These are phyloP conservation scores for Tetheella fluctuosa DNA, from an alignment of 2,888 invertebrate species.

Conservation along the genomic window DNA sequence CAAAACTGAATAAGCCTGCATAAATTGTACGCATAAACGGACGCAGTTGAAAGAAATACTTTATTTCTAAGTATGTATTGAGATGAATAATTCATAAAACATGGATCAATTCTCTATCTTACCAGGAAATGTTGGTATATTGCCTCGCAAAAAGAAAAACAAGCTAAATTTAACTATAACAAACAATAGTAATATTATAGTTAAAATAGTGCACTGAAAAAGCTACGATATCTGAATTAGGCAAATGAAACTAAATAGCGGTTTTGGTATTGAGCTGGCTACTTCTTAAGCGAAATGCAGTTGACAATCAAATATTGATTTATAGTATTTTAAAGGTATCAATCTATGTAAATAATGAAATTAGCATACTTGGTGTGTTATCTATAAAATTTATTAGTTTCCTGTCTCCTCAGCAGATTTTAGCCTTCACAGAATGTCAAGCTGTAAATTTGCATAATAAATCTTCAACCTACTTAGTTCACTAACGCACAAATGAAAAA, in stretches of 20 bases:
- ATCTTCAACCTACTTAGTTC: constrained; percentile 19
- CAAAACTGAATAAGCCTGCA: no score
- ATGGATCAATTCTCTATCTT: no score
- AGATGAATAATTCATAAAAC: no score
- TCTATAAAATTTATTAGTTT: constrained; percentile 54
- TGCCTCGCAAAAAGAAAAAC: neutral
- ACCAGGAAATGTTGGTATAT: no score
- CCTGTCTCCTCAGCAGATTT: constrained; percentile 47
- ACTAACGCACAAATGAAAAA: neutral
- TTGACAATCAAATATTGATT: constrained; percentile 37
- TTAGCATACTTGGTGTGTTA: constrained; percentile 47
- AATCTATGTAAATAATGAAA: constrained; percentile 44
- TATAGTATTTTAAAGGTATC: constrained; percentile 34
- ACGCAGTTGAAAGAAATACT: no score
- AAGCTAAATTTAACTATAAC: neutral
- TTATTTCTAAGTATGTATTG: no score
- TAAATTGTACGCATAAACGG: no score
- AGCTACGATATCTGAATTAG: no score
- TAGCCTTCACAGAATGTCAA: constrained; percentile 58
- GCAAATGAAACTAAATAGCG: no score
- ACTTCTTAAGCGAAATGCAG: neutral
- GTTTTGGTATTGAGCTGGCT: no score
- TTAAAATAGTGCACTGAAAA: no score
- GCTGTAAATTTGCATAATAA: constrained; percentile 46
- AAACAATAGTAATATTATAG: no score